Evolutionary conservation across 2,113 vertebrate genomes (phyloP), one percentile per base, ranked within the genome.

Genomic region (Anthoscopus minutus): DNA sequence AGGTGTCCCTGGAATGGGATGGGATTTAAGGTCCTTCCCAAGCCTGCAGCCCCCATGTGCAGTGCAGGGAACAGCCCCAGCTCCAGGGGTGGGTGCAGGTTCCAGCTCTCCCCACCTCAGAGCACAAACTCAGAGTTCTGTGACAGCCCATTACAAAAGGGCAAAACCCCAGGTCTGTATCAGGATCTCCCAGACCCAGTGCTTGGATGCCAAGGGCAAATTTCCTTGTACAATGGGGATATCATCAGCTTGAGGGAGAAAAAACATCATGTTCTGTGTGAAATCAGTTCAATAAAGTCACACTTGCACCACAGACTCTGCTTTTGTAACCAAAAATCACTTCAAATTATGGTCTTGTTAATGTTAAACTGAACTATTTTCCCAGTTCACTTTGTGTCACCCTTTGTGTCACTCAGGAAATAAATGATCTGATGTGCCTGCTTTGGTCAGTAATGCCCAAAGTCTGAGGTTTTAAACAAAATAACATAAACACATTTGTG

Each of bases 161-260:
- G 20, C 27, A 11, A 1, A 58, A 54, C 17, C 65, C n/a, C 5
- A 42, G 1, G 10, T 2, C 50, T 9, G 33, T 6, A 27, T 2
- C 5, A 15, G 33, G 37, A 28, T 23, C 20, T 70, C 37, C 61
- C 50, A 58, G 38, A 4, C 25, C 44, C 17, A 24, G 20, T 9
- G 15, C 23, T 33, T 23, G 19, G n/a, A 7, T 69, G 54, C 31
- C 4, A 6, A 47, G 15, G 15, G 30, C 13, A 54, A 44, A 74
- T 79, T n/a, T 51, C 24, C 42, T 22, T 25, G 15, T 51, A 3
- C 7, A 57, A 14, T 0, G 7, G 23, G 31, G 37, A 7, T 18
- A 4, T 4, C 42, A 23, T 24, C 38, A 69, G 8, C 38, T 28
- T 38, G 33, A 21, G 7, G 11, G 7, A 37, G 14, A 11, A 15